These are phyloP conservation scores for Caenorhabditis briggsae DNA, from an alignment of 1,140 invertebrate genomes.

Conservation along the genomic window DNA sequence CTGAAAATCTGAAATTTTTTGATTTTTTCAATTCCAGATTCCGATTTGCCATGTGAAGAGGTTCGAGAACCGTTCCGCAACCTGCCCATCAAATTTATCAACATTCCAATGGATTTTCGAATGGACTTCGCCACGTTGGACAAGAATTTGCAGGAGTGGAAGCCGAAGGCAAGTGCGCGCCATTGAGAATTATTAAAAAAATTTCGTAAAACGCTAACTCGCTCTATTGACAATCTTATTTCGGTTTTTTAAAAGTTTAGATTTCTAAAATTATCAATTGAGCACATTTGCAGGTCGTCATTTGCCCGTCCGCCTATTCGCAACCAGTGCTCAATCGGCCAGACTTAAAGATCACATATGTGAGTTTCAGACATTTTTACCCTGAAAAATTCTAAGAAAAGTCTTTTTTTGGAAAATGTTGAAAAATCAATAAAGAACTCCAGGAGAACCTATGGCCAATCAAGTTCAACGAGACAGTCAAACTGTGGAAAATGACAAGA, in stretches of 20 bases:
- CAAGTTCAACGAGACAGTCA: neutral
- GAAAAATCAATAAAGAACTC: too few species aligned
- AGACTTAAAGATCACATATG: conserved; percentile 20
- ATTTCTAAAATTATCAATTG: too few species aligned
- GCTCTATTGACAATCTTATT: too few species aligned
- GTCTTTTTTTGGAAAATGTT: too few species aligned
- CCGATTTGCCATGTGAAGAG: conserved; percentile 3
- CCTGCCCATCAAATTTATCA: conserved; percentile 36
- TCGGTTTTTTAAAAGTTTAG: too few species aligned
- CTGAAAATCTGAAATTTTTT: neutral
- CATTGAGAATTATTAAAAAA: too few species aligned
- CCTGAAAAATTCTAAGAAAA: too few species aligned
- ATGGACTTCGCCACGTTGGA: conserved; percentile 14
- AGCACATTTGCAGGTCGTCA: neutral
- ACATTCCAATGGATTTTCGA: conserved; percentile 40
- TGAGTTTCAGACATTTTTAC: neutral
- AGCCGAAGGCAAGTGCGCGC: neutral
- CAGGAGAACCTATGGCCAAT: conserved; percentile 41
- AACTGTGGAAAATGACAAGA: neutral
- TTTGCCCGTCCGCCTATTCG: neutral
- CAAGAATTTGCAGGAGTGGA: neutral
- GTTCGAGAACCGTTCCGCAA: conserved; percentile 28
- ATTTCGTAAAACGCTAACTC: too few species aligned
- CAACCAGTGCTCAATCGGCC: neutral
- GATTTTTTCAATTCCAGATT: neutral